Evolutionary conservation across 2,797 vertebrate genomes (phyloP).

Genomic region (Sorex maritimensis): DNA sequence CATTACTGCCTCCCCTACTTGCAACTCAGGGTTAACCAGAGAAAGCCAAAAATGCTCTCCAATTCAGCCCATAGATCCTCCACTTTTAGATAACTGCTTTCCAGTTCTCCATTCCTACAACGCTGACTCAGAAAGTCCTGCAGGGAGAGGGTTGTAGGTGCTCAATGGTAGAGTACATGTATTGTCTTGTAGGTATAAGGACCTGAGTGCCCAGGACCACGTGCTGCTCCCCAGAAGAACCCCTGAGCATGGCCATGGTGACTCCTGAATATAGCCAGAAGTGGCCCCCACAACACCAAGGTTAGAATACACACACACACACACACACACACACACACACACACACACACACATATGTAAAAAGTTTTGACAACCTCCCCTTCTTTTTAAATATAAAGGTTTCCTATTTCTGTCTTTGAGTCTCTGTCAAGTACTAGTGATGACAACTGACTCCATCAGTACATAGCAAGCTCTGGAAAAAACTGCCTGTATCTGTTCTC

Average conservation of each 20-base stretch:
- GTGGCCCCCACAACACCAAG: too few species aligned
- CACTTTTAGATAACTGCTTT: not conserved
- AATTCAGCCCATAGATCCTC: not conserved
- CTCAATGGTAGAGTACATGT: too few species aligned
- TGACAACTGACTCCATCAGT: not conserved
- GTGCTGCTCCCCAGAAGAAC: too few species aligned
- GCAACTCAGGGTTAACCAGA: not conserved
- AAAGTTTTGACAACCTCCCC: not conserved
- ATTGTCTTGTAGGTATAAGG: too few species aligned
- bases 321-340: too few species aligned
- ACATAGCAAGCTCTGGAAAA: not conserved
- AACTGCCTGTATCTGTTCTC: slow-evolving; percentile 14
- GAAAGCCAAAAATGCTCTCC: slow-evolving; percentile 16
- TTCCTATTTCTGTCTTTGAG: not conserved
- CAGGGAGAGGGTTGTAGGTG: not conserved
- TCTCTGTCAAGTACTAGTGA: not conserved
- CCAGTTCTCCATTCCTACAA: not conserved
- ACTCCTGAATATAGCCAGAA: too few species aligned
- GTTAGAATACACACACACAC: too few species aligned
- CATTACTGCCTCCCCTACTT: not conserved
- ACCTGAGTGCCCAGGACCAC: too few species aligned
- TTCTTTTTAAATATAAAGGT: not conserved
- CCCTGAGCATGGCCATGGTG: too few species aligned
- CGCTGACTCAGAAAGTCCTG: not conserved
- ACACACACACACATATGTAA: too few species aligned